Percentiles rank a stretch among this genome's conserved stretches.
Conservation (phyloP, 2,888 invertebrate genomes). For the Heteromurus nitidus region DNA sequence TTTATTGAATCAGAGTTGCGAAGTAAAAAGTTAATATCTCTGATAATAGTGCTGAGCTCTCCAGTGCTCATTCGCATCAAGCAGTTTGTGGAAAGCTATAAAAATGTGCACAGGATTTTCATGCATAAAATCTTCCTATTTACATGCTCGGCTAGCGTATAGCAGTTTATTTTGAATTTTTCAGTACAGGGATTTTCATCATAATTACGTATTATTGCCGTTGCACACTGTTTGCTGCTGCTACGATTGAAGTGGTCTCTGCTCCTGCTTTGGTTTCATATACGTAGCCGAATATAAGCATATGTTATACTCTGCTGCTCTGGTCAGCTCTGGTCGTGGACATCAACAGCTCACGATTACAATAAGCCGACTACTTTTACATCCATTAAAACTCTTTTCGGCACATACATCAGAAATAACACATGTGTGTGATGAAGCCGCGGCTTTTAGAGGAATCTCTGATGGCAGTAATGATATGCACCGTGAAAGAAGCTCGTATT, state of each 20-base stretch:
- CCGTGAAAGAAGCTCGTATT: too few relatives aligned
- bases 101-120: slow-evolving; percentile 49
- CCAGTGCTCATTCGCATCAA: background rate
- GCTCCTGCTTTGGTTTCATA: too few relatives aligned
- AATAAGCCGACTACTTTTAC: slow-evolving; percentile 68
- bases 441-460: slow-evolving; percentile 51
- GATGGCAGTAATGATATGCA: slow-evolving; percentile 32
- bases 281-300: too few relatives aligned
- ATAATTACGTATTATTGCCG: too few relatives aligned
- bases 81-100: slow-evolving; percentile 29
- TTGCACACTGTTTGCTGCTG: too few relatives aligned
- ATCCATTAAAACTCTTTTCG: slow-evolving; percentile 69
- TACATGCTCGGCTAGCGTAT: too few relatives aligned
- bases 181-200: too few relatives aligned
- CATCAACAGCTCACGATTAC: slow-evolving; percentile 72
- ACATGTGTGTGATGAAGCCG: slow-evolving; percentile 53
- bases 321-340: slow-evolving; percentile 36
- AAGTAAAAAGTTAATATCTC: slow-evolving; percentile 2
- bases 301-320: slow-evolving; percentile 9
- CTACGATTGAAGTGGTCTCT: too few relatives aligned
- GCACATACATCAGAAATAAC: slow-evolving; percentile 58
- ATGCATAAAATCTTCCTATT: too few relatives aligned
- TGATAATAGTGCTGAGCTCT: too few relatives aligned
- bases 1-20: background rate
- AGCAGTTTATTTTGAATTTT: too few relatives aligned